phyloP scores from a whole-genome alignment of 2,888 invertebrate genomes.

The Brenthis hecate region DNA sequence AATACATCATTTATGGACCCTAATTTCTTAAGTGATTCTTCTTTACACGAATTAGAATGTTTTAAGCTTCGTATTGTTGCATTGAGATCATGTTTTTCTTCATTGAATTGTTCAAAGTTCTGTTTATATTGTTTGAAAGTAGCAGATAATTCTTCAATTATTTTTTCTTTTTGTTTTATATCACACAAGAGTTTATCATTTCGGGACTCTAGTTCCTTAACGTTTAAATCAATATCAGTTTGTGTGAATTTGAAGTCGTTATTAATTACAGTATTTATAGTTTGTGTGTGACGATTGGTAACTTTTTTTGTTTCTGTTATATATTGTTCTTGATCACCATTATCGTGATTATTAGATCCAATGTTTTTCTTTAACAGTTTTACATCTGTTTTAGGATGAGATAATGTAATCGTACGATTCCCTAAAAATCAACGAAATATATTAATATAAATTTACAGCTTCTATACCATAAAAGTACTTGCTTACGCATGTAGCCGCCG shows the following conservation, averaged over 20 bases:
- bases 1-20: slow-evolving; percentile 51
- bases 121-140: slow-evolving; percentile 58
- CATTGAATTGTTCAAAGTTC: slow-evolving; percentile 59
- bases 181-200: slow-evolving; percentile 49
- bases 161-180: slow-evolving; percentile 56
- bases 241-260: slow-evolving; percentile 52
- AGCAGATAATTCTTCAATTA: slow-evolving; percentile 57
- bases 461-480: not conserved
- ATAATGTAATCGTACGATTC: slow-evolving; percentile 62
- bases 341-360: slow-evolving; percentile 15
- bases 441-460: not conserved
- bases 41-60: slow-evolving; percentile 58
- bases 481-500: no score
- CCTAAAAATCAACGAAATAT: slow-evolving; percentile 49
- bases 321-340: slow-evolving; percentile 29
- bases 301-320: slow-evolving; percentile 28
- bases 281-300: slow-evolving; percentile 56
- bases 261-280: slow-evolving; percentile 41
- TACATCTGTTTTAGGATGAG: slow-evolving; percentile 56
- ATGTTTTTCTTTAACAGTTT: slow-evolving; percentile 27
- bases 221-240: slow-evolving; percentile 54
- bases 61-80: slow-evolving; percentile 57
- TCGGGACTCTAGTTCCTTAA: slow-evolving; percentile 46
- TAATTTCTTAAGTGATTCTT: slow-evolving; percentile 51
- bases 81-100: slow-evolving; percentile 62